These are phyloP conservation scores for Galagoides demidoff DNA, from an alignment of 2,797 vertebrate species.

Conservation along the genomic window DNA sequence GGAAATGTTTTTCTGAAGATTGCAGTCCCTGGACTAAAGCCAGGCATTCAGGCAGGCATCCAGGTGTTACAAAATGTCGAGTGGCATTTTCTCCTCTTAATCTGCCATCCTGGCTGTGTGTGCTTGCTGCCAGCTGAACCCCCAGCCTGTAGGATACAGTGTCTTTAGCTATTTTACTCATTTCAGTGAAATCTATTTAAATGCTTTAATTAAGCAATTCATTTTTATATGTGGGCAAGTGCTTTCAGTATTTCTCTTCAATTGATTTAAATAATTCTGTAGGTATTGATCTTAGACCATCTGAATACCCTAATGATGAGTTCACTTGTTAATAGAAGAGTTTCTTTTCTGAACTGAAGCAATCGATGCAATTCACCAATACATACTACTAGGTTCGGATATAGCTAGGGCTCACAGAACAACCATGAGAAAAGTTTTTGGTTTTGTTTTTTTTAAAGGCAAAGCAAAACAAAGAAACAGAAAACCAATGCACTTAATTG, in stretches of 20 bases:
- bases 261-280: constrained; percentile 59
- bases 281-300: constrained; percentile 59
- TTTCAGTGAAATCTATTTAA: constrained; percentile 55
- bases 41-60: neutral
- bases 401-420: neutral
- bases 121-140: neutral
- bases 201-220: constrained; percentile 64
- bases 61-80: constrained; percentile 26
- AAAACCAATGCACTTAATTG: neutral
- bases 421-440: neutral
- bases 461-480: neutral
- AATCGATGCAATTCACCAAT: constrained; percentile 38
- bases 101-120: neutral
- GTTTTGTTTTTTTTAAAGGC: neutral
- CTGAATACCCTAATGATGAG: constrained; percentile 59
- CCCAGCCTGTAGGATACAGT: neutral
- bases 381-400: neutral
- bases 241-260: constrained; percentile 52
- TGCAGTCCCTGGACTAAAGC: neutral
- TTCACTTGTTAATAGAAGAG: constrained; percentile 51
- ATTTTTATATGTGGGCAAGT: constrained; percentile 61
- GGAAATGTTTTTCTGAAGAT: neutral
- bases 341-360: constrained; percentile 37
- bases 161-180: neutral
- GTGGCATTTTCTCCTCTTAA: constrained; percentile 33